phyloP scores from a whole-genome alignment of 2,797 vertebrate species.

The Lycodopsis pacificus region DNA sequence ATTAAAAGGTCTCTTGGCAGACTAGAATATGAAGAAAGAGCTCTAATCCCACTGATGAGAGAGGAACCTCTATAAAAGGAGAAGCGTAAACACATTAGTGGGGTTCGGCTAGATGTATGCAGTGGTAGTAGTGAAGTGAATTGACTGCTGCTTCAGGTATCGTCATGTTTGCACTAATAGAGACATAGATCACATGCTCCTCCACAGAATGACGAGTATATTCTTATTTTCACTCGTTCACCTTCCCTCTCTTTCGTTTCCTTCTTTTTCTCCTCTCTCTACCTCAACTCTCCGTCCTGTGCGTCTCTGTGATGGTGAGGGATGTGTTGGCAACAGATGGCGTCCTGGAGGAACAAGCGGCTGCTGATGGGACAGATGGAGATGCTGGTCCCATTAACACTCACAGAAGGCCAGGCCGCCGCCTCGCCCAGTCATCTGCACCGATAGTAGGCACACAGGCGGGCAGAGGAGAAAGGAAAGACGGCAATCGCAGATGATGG shows the following conservation, averaged over 20 bases:
- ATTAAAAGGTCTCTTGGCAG: background rate
- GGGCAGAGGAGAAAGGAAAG: slow-evolving; percentile 21
- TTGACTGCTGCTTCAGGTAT: background rate
- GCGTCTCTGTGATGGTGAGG: slow-evolving; percentile 9
- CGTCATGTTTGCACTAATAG: too few relatives aligned
- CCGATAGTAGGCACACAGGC: slow-evolving; percentile 1
- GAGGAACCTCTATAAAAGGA: too few relatives aligned
- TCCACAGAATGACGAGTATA: too few relatives aligned
- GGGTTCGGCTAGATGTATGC: background rate
- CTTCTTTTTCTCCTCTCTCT: background rate
- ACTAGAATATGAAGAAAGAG: background rate
- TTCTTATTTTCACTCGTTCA: background rate
- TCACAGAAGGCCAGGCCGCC: background rate
- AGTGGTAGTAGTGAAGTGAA: background rate
- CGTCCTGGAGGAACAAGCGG: slow-evolving; percentile 12
- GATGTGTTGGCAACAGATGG: slow-evolving; percentile 42
- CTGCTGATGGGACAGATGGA: slow-evolving; percentile 36
- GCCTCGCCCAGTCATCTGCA: slow-evolving; percentile 14
- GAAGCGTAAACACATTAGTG: too few relatives aligned
- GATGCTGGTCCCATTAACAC: slow-evolving; percentile 20
- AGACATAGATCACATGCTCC: too few relatives aligned
- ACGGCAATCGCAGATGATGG: slow-evolving; percentile 2
- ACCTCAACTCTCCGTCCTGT: background rate
- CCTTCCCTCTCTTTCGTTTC: background rate
- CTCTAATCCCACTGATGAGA: background rate